phyloP scores from a whole-genome alignment of 1,140 invertebrate genomes.

The Papilio machaon region DNA sequence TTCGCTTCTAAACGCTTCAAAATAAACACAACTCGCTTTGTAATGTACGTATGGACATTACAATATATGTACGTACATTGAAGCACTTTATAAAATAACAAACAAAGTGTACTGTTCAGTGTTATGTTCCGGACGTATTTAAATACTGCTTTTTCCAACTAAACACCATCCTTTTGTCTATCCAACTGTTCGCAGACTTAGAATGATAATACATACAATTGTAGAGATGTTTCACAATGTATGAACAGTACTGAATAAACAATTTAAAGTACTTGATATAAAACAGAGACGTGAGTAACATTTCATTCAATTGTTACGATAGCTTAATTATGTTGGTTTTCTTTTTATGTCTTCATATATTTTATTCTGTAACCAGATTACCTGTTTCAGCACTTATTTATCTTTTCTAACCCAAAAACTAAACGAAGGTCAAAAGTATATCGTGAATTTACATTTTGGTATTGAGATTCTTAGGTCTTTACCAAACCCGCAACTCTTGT shows the following conservation, averaged over 20 bases:
- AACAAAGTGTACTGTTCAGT: slow-evolving; percentile 70
- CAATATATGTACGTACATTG: slow-evolving; percentile 75
- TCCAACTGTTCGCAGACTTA: slow-evolving; percentile 53
- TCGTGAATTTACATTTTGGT: too few relatives aligned
- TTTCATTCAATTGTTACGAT: slow-evolving; percentile 18
- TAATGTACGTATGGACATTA: slow-evolving; percentile 70
- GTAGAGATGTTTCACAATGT: slow-evolving; percentile 49
- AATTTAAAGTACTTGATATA: neutral
- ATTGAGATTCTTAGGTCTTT: too few relatives aligned
- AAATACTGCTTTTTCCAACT: slow-evolving; percentile 69
- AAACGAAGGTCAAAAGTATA: too few relatives aligned
- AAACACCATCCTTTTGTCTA: slow-evolving; percentile 75
- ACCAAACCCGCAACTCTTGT: too few relatives aligned
- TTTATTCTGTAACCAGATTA: neutral
- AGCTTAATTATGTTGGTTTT: neutral
- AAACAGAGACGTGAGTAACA: slow-evolving; percentile 20
- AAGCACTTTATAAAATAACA: slow-evolving; percentile 77
- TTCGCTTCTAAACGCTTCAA: slow-evolving; percentile 53
- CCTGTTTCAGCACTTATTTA: neutral
- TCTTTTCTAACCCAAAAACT: too few relatives aligned
- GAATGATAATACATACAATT: slow-evolving; percentile 50
- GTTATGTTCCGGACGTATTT: slow-evolving; percentile 62
- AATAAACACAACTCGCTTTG: slow-evolving; percentile 68
- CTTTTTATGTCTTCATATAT: neutral
- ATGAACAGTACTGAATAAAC: slow-evolving; percentile 20